Percentiles rank a stretch among this genome's conserved stretches.
Evolutionary conservation across 2,113 vertebrate species (phyloP).

Genomic region (Leucoraja erinaceus): DNA sequence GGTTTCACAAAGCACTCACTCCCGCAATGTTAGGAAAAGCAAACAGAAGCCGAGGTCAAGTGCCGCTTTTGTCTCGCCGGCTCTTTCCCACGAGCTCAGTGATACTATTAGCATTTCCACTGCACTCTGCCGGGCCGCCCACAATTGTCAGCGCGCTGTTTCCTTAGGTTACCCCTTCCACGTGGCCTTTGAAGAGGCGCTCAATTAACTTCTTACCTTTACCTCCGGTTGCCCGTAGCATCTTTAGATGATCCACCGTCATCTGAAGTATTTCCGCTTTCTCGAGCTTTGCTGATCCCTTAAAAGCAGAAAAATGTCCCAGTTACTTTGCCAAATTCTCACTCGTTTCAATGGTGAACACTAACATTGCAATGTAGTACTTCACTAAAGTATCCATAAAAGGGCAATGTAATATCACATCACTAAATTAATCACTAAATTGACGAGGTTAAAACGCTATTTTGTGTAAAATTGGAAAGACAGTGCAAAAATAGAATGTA

Average conservation of each 20-base stretch:
- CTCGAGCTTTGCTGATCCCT: slow-evolving; percentile 95
- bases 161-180: slow-evolving; percentile 50
- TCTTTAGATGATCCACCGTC: slow-evolving; percentile 96
- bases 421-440: background rate
- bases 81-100: slow-evolving; percentile 87
- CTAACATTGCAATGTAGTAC: background rate
- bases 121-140: slow-evolving; percentile 66
- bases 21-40: slow-evolving; percentile 82
- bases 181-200: slow-evolving; percentile 34
- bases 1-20: slow-evolving; percentile 70
- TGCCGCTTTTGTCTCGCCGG: slow-evolving; percentile 77
- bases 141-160: slow-evolving; percentile 58
- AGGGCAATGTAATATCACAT: background rate
- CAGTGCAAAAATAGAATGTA: slow-evolving; percentile 36
- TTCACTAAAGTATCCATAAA: background rate
- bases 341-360: background rate
- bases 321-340: background rate
- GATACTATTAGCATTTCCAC: slow-evolving; percentile 77
- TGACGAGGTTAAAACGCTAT: background rate
- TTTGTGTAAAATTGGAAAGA: slow-evolving; percentile 40
- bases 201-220: slow-evolving; percentile 70
- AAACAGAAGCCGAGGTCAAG: slow-evolving; percentile 88
- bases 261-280: slow-evolving; percentile 97
- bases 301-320: slow-evolving; percentile 44
- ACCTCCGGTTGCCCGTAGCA: slow-evolving; percentile 83